Base-by-base conservation (phyloP, 2,888 invertebrate species). In the Muschampia plurimacula region DNA sequence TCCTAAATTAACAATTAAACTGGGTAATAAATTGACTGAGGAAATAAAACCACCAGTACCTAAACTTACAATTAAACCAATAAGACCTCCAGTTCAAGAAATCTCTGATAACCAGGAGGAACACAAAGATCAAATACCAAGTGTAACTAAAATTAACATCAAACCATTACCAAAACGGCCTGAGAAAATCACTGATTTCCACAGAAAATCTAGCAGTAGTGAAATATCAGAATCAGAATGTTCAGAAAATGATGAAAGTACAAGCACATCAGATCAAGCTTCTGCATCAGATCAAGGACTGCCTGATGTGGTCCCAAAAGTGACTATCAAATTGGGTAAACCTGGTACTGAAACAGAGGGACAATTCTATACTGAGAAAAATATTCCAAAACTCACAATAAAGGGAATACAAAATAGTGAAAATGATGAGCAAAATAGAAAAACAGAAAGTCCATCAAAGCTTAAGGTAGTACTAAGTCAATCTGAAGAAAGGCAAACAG, bases 161-260 rank as follows among this genome's bases (percentile, higher is more conserved):
- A 95, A 95, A 84, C 95, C 91, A 80, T 91, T 95, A 79, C 85
- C 81, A 49, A 92, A 88, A 81, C 91, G 90, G 75, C 91, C 92
- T 74, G 93, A 93, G 77, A 92, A 91, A 80, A 87, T 93, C 46
- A 90, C 92, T 86, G 93, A 92, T 75, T 80, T 87, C 69, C 92
- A 93, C 78, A 89, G 94, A 79, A 94, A 93, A 80, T 94, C 93
- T 36, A 92, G 93, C 78, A 94, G 92, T 79, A 95, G 94, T 89
- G 95, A 94, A 86, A 91, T 93, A 82, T 93, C 94, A 65, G 95
- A 93, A 86, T 94, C 92, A 8, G 95, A 94, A 83, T 95, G 90
- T 81, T 94, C 95, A 73, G 94, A 95, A 85, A 95, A 93, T 94
- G 95, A 94, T 88, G 94, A 89, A 85, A 95, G 82, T 80, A 90